phyloP scores from a whole-genome alignment of 2,113 vertebrate species.

The Micronycteris hirsuta region DNA sequence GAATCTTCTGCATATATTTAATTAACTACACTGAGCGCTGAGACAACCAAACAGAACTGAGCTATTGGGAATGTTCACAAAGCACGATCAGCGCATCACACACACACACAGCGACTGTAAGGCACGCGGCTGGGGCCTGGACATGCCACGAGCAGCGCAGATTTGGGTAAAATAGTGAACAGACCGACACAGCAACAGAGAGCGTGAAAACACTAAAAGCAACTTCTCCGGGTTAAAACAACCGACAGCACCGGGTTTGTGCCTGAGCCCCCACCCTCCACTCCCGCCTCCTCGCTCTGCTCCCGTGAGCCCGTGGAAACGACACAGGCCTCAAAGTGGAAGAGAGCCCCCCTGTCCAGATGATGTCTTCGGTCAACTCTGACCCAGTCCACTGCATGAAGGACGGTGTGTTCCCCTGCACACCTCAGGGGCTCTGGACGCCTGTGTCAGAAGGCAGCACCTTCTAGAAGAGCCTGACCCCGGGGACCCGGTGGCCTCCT shows the following conservation, averaged over 20 bases:
- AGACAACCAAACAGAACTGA: neutral
- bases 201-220: neutral
- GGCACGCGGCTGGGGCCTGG: accelerated
- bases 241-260: no score
- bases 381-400: neutral
- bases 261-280: neutral
- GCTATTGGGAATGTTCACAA: neutral
- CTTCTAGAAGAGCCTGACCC: neutral
- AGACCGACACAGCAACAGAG: neutral
- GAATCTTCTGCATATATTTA: neutral
- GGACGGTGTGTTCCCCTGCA: no score
- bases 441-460: neutral
- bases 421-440: accelerated
- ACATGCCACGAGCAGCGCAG: accelerated
- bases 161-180: neutral
- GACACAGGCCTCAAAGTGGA: neutral
- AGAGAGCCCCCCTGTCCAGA: neutral
- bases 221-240: neutral
- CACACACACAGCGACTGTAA: no score
- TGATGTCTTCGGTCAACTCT: neutral
- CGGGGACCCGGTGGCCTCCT: neutral
- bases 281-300: neutral
- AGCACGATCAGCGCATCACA: neutral
- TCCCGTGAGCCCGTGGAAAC: neutral
- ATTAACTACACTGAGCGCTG: neutral